Conservation (phyloP, 2,797 vertebrate genomes). For the Gymnocypris eckloni region DNA sequence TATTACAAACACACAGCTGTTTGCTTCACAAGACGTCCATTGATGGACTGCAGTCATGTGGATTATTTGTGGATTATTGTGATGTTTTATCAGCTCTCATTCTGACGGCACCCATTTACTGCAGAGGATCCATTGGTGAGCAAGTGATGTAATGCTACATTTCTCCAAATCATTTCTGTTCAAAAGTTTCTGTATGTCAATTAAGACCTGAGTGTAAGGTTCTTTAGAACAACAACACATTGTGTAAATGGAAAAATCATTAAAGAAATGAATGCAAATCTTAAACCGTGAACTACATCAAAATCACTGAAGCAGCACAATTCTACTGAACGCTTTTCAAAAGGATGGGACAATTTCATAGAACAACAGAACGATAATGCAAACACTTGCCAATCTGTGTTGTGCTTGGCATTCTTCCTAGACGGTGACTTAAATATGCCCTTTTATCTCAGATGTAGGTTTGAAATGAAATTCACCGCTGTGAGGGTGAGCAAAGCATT, state of each 20-base stretch:
- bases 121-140: neutral
- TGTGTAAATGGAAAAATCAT: neutral
- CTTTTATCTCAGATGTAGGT: slow-evolving; percentile 23
- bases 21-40: neutral
- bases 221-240: neutral
- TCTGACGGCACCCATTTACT: neutral
- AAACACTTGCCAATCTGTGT: slow-evolving; percentile 35
- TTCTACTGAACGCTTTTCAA: slow-evolving; percentile 10
- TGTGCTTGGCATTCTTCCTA: slow-evolving; percentile 39
- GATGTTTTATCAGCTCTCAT: neutral
- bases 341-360: slow-evolving; percentile 13
- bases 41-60: neutral
- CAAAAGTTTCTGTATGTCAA: neutral
- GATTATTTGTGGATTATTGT: neutral
- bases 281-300: neutral
- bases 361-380: slow-evolving; percentile 15
- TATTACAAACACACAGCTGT: neutral
- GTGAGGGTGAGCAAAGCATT: slow-evolving; percentile 20
- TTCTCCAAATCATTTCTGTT: neutral
- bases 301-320: slow-evolving; percentile 16
- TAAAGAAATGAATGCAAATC: slow-evolving; percentile 8
- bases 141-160: neutral
- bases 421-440: slow-evolving; percentile 43
- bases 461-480: slow-evolving; percentile 32
- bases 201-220: neutral